These are phyloP conservation scores for Triplophysa yarkandensis DNA, from an alignment of 2,797 vertebrate species.

Conservation along the genomic window DNA sequence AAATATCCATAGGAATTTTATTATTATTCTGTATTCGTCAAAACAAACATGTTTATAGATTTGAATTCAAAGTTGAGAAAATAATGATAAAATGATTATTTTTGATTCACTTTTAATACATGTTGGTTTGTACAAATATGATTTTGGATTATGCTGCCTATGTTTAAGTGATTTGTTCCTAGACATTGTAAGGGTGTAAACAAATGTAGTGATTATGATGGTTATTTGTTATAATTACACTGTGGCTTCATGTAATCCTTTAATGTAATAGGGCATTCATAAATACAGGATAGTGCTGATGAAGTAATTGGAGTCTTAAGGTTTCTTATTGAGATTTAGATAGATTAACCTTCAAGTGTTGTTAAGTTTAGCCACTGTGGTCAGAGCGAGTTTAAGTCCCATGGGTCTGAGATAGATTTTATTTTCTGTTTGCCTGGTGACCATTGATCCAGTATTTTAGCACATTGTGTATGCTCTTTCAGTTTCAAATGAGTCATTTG, in stretches of 20 bases:
- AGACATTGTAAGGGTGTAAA: neutral
- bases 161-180: neutral
- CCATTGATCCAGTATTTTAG: neutral
- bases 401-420: neutral
- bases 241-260: slow-evolving; percentile 41
- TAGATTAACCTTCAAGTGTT: slow-evolving; percentile 29
- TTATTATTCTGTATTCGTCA: no score
- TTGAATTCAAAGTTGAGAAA: no score
- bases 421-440: neutral
- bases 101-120: no score
- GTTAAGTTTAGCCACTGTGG: neutral
- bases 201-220: neutral
- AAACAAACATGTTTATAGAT: no score
- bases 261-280: slow-evolving; percentile 20
- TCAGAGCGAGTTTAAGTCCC: neutral
- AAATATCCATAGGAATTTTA: no score
- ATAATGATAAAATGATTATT: no score
- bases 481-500: neutral
- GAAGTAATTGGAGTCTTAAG: slow-evolving; percentile 45
- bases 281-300: slow-evolving; percentile 46
- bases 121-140: neutral
- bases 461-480: neutral
- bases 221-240: slow-evolving; percentile 14
- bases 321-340: slow-evolving; percentile 44
- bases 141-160: neutral